Evolutionary conservation across 2,113 vertebrate species (phyloP).

Genomic region (Parus major): DNA sequence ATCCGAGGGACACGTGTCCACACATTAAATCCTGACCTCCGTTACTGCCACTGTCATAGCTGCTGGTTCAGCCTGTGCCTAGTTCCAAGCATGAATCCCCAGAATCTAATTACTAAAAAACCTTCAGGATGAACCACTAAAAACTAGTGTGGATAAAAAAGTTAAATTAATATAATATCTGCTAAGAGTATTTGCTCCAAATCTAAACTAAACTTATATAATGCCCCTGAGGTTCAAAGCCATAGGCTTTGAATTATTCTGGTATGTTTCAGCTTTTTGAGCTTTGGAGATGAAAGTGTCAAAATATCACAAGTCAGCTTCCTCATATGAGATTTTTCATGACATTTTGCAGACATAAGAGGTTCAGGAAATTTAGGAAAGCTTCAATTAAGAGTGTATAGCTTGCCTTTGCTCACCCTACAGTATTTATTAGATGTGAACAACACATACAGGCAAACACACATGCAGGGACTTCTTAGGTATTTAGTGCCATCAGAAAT

Average conservation of each 20-base stretch:
- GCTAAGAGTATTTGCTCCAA: neutral
- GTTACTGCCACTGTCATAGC: neutral
- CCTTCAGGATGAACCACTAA: neutral
- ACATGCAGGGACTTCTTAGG: neutral
- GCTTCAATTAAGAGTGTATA: neutral
- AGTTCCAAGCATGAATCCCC: neutral
- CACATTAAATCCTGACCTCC: neutral
- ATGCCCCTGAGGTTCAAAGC: neutral
- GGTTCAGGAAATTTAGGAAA: neutral
- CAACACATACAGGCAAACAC: neutral
- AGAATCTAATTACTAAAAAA: neutral
- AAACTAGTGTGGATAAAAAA: neutral
- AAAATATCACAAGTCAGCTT: conserved; percentile 13
- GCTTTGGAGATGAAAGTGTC: conserved; percentile 11
- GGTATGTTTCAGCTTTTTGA: neutral
- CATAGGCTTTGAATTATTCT: conserved; percentile 21
- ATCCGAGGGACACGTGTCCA: accelerated
- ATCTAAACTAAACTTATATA: neutral
- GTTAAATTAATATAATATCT: neutral
- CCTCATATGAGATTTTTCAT: neutral
- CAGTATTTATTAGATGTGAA: neutral
- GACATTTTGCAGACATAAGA: conserved; percentile 1
- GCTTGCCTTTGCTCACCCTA: neutral
- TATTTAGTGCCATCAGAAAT: neutral
- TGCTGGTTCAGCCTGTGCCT: neutral